Base-by-base conservation (phyloP, 2,797 vertebrate genomes). In the Fundulus diaphanus region DNA sequence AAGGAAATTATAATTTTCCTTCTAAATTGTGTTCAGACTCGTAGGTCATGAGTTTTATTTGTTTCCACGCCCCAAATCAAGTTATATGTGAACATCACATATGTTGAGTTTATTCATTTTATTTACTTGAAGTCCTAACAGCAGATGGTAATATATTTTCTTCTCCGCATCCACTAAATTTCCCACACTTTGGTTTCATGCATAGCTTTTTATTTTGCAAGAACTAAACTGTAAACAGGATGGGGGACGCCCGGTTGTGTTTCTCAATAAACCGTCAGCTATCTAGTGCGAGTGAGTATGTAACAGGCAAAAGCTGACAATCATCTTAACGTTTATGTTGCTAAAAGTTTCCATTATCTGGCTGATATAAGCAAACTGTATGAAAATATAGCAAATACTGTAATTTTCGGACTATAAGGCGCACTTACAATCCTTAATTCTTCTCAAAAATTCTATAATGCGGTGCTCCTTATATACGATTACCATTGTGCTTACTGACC, bases 211-310 rank as follows among this genome's bases (percentile, higher is more conserved):
- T 73, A 84, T 83, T 78, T 77, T 13, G 68, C 59, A 74, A 82
- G 27, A 51, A 77, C 83, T 79, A 33, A 65, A 74, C 48, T 78
- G 77, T 91, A 84, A 91, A 89, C 82, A 89, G 73, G 85, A 87
- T 87, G 85, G 86, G 88, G 71, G 87, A 80, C 76, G 77, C 71
- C 70, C 71, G n/a, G 68, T 82, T 78, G 72, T 83, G 69, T 89
- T 82, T 87, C 82, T 84, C 72, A 78, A 81, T 80, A 70, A 78
- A 76, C 77, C 84, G 68, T 66, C 77, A 83, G 76, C 75, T 63
- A n/a, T n/a, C n/a, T n/a, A n/a, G n/a, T n/a, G n/a, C n/a, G n/a
- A n/a, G n/a, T n/a, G n/a, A n/a, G n/a, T n/a, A n/a, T n/a, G n/a
- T n/a, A n/a, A n/a, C n/a, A n/a, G n/a, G n/a, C n/a, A n/a, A n/a